Evolutionary conservation across 2,113 vertebrate species (phyloP).

Genomic region (Orcinus orca): DNA sequence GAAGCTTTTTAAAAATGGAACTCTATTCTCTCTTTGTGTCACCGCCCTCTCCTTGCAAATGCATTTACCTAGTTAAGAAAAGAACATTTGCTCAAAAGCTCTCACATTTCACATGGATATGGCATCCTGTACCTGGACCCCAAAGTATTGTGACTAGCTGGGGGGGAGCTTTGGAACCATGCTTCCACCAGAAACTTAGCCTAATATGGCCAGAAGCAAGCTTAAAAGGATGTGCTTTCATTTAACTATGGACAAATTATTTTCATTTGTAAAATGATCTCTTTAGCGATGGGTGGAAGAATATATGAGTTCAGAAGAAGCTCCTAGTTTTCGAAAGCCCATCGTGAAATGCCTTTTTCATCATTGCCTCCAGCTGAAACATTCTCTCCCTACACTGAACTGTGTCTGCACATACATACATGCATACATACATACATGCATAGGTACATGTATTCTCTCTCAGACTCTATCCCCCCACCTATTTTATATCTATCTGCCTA

Average conservation of each 20-base stretch:
- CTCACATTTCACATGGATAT: neutral
- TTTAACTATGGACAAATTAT: neutral
- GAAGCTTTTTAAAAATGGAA: neutral
- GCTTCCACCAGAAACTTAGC: neutral
- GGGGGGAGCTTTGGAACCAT: neutral
- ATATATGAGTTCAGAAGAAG: neutral
- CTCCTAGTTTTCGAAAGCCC: neutral
- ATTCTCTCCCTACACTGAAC: neutral
- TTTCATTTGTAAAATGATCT: slow-evolving; percentile 17
- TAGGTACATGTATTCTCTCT: neutral
- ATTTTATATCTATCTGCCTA: neutral
- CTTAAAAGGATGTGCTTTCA: neutral
- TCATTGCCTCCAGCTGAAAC: neutral
- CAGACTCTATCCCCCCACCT: neutral
- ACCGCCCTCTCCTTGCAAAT: neutral
- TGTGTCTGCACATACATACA: neutral
- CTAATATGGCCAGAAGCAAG: neutral
- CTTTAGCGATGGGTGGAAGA: neutral
- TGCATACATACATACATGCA: neutral
- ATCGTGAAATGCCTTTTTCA: neutral
- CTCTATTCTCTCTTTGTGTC: neutral
- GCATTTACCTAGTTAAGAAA: neutral
- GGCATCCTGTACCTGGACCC: too few relatives aligned
- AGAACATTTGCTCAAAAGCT: neutral
- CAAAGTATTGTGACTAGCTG: neutral